Evolutionary conservation across 2,888 invertebrate genomes (phyloP), one percentile per base, ranked within the genome.

Genomic region (Patella pellucida): DNA sequence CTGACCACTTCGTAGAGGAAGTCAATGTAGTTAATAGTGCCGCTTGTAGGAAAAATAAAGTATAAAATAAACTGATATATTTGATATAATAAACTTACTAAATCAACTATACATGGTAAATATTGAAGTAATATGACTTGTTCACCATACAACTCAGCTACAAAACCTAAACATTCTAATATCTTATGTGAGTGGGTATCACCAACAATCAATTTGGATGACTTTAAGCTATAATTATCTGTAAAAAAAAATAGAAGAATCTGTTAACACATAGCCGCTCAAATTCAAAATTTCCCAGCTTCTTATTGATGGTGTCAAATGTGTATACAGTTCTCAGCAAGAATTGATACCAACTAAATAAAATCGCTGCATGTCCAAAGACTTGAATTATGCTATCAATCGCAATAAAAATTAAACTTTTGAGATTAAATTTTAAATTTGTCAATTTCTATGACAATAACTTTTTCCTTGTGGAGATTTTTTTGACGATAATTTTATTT

Each of bases 91-190:
- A 41, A 41, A 82, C 88, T 79, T 72, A 91, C 91, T 85, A 90
- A 83, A 73, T 91, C 89, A 15, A 85, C 82, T 19, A 89, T 84
- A 82, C 88, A 88, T 3, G 87, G 88, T 71, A 91, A 81, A 78
- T 90, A 91, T 81, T 91, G 91, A 7, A 90, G 82, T 2, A 90
- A 80, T 23, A 91, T 86, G 31, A 91, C 87, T 76, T 90, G 89
- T 79, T 91, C 90, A 71, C 91, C 91, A 81, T 91, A 91, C 56
- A 90, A 77, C 23, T 85, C 94, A 74, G 96, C 95, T 83, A 98
- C 96, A 80, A 95, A 94, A 78, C 95, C 94, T 50, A 99, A 94
- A 90, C 97, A 97, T 85, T 96, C 95, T 80, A 98, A 93, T n/a
- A 99, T 96, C 88, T 96, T 95, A 51, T 93, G 92, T 0, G 97